phyloP scores from a whole-genome alignment of 1,140 invertebrate species.

The Drosophila dunni region DNA sequence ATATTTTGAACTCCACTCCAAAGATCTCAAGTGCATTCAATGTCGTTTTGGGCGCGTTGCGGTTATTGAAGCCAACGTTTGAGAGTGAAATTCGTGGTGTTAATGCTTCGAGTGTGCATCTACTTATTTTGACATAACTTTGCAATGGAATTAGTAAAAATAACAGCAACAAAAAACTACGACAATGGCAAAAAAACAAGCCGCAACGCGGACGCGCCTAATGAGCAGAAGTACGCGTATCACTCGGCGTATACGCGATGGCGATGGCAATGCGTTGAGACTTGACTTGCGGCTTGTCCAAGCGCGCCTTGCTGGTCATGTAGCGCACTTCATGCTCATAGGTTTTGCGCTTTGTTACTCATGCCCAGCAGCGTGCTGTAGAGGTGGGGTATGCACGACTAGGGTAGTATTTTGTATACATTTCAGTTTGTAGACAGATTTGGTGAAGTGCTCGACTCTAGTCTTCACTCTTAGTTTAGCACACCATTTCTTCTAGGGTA shows the following conservation, averaged over 20 bases:
- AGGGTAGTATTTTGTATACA: no score
- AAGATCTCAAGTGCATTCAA: constrained; percentile 55
- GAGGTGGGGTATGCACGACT: not conserved
- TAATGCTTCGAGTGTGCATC: constrained; percentile 28
- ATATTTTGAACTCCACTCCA: constrained; percentile 12
- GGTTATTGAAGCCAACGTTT: constrained; percentile 4
- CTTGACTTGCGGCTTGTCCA: constrained; percentile 22
- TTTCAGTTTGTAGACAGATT: no score
- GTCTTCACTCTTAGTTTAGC: no score
- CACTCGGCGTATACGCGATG: constrained; percentile 65
- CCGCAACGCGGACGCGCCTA: constrained; percentile 53
- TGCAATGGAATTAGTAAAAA: constrained; percentile 67
- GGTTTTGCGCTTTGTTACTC: constrained; percentile 45
- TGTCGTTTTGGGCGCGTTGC: constrained; percentile 50
- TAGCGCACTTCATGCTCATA: constrained; percentile 57
- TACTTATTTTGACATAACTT: constrained; percentile 38
- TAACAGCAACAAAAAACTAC: constrained; percentile 18
- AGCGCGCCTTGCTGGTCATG: constrained; percentile 55
- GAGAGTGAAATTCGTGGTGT: constrained; percentile 58
- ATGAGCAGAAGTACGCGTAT: constrained; percentile 58
- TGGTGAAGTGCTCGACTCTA: no score
- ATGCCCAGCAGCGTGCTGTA: constrained; percentile 24
- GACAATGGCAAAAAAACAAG: constrained; percentile 9
- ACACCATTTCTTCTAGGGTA: constrained; percentile 2
- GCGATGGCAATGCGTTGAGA: constrained; percentile 20